Conservation (phyloP, 1,140 invertebrate species). For the Bombus breviceps region DNA sequence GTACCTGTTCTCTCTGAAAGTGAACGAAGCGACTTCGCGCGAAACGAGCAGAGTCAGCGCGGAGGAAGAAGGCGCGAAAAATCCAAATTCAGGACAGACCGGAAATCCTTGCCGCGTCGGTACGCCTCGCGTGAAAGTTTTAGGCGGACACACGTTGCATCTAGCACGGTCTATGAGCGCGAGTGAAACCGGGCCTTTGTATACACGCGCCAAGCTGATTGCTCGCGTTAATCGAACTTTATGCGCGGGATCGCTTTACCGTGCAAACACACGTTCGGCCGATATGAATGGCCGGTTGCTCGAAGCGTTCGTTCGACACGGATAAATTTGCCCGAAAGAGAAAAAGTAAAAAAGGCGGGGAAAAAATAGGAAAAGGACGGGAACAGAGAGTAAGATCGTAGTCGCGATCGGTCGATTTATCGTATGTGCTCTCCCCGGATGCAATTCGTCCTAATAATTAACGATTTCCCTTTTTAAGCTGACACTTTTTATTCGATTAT, state of each 20-base stretch:
- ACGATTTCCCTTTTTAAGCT: slow-evolving; percentile 34
- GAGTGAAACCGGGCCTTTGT: slow-evolving; percentile 42
- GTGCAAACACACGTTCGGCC: slow-evolving; percentile 9
- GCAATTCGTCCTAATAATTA: slow-evolving; percentile 35
- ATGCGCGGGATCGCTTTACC: slow-evolving; percentile 47
- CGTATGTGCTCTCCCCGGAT: not conserved
- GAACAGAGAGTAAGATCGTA: too few relatives aligned
- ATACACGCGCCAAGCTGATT: slow-evolving; percentile 47
- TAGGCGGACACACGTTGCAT: slow-evolving; percentile 50
- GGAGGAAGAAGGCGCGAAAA: not conserved
- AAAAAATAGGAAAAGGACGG: not conserved
- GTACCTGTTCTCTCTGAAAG: not conserved
- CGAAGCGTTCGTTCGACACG: not conserved
- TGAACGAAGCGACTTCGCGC: not conserved
- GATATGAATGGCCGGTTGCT: slow-evolving; percentile 6
- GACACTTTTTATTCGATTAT: slow-evolving; percentile 30
- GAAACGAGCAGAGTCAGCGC: not conserved
- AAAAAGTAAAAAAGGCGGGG: not conserved
- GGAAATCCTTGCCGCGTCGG: not conserved
- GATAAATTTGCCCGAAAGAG: not conserved
- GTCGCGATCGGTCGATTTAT: not conserved
- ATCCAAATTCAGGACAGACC: slow-evolving; percentile 20
- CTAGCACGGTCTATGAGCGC: not conserved
- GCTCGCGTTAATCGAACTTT: slow-evolving; percentile 58
- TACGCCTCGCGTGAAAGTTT: slow-evolving; percentile 64